Percentiles rank a stretch among this genome's conserved stretches.
phyloP scores from a whole-genome alignment of 2,113 vertebrate genomes.

The human (Homo sapiens) region DNA sequence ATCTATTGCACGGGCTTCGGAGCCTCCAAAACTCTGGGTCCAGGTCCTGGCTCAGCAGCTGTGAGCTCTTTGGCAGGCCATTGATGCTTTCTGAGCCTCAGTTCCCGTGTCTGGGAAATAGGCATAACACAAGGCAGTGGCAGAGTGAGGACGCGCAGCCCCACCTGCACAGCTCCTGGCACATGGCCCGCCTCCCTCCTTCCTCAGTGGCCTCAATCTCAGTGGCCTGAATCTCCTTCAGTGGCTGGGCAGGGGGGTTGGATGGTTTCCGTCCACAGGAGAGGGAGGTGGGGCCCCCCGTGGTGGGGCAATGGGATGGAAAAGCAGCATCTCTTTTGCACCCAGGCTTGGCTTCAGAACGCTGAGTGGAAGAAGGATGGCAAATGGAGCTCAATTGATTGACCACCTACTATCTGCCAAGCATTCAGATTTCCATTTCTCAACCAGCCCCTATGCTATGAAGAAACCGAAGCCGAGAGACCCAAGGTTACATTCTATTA shows the following conservation, averaged over 20 bases:
- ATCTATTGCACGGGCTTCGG: not conserved
- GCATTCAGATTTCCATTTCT: not conserved
- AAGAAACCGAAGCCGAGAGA: not conserved
- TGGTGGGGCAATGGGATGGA: not conserved
- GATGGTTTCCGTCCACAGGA: not conserved
- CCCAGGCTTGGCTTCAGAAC: not conserved
- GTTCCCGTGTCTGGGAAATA: not conserved
- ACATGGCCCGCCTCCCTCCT: not conserved
- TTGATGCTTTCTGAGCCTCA: not conserved
- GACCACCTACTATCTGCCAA: no score
- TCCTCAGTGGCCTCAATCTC: not conserved
- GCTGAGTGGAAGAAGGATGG: not conserved
- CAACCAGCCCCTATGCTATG: not conserved
- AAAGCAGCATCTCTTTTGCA: not conserved
- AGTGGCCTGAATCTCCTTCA: not conserved
- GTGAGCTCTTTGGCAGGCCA: not conserved
- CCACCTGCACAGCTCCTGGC: fast-evolving
- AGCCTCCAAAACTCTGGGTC: not conserved
- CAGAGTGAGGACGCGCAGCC: not conserved
- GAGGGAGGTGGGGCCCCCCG: not conserved
- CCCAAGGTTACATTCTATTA: not conserved
- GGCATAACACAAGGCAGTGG: not conserved
- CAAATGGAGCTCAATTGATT: not conserved
- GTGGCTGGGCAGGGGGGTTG: not conserved
- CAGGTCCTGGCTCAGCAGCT: not conserved